Evolutionary conservation across 2,113 vertebrate genomes (phyloP).

Genomic region (Zonotrichia leucophrys): DNA sequence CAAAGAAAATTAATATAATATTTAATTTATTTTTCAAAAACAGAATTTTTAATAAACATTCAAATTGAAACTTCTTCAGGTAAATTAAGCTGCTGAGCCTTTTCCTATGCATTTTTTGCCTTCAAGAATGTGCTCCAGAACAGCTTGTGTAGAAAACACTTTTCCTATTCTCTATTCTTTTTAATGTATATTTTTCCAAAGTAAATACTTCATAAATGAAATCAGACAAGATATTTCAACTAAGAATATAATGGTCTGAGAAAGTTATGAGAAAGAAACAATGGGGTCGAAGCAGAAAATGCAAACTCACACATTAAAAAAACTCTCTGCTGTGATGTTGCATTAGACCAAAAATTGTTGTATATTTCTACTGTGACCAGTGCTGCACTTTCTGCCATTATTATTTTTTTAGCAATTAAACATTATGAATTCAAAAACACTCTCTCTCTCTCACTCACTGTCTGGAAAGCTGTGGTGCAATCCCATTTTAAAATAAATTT

Average conservation of each 20-base stretch:
- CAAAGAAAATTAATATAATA: not conserved
- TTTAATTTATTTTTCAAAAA: not conserved
- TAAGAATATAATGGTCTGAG: not conserved
- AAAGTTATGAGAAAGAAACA: not conserved
- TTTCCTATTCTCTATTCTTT: not conserved
- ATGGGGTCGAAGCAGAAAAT: not conserved
- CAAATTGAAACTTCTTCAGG: not conserved
- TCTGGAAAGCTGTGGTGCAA: not conserved
- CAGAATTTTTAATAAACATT: not conserved
- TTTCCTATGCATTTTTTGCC: not conserved
- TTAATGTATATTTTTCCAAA: not conserved
- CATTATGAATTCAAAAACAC: not conserved
- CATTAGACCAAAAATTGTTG: not conserved
- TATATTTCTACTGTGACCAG: not conserved
- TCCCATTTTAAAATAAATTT: not conserved
- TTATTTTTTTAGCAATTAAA: not conserved
- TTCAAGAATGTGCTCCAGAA: not conserved
- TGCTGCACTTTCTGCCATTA: not conserved
- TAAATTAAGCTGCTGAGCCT: not conserved
- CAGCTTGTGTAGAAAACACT: not conserved
- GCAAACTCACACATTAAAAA: not conserved
- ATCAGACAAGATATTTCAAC: not conserved
- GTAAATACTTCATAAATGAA: not conserved
- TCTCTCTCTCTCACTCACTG: not conserved
- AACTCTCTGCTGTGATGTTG: not conserved